Evolutionary conservation across 2,113 vertebrate genomes (phyloP).

Genomic region (Pygathrix nemaeus): DNA sequence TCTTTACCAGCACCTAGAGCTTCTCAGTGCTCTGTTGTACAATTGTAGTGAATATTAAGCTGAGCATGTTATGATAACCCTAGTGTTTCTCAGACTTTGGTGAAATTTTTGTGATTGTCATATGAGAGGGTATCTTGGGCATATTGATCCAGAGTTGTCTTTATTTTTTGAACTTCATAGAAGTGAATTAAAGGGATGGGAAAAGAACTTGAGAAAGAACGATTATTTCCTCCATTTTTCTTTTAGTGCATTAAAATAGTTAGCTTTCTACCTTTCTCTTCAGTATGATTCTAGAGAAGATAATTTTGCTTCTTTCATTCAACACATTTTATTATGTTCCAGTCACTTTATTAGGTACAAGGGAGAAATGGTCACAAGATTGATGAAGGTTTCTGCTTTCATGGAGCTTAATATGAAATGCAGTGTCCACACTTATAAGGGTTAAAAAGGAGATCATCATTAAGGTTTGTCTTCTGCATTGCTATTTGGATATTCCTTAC

Average conservation of each 20-base stretch:
- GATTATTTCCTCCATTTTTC: neutral
- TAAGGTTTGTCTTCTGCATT: neutral
- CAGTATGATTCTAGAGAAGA: neutral
- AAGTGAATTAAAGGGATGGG: constrained; percentile 29
- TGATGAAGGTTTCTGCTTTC: neutral
- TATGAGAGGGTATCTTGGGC: neutral
- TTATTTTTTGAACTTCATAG: neutral
- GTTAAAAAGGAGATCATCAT: neutral
- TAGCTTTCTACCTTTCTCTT: neutral
- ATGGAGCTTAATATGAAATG: constrained; percentile 33
- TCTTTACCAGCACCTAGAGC: neutral
- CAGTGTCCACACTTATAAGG: neutral
- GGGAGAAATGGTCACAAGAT: neutral
- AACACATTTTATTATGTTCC: neutral
- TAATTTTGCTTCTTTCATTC: neutral
- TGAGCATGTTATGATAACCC: neutral
- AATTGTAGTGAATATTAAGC: neutral
- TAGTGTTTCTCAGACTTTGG: neutral
- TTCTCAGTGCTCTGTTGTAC: neutral
- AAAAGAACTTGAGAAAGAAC: constrained; percentile 20
- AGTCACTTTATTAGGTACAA: neutral
- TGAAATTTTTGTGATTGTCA: neutral
- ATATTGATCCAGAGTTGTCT: neutral
- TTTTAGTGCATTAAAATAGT: constrained; percentile 2
- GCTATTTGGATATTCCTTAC: neutral